A percentile compares a stretch with the other conserved stretches of the same genome.
Evolutionary conservation across 2,888 invertebrate genomes (phyloP).

Genomic region (Silvanus unidentatus): DNA sequence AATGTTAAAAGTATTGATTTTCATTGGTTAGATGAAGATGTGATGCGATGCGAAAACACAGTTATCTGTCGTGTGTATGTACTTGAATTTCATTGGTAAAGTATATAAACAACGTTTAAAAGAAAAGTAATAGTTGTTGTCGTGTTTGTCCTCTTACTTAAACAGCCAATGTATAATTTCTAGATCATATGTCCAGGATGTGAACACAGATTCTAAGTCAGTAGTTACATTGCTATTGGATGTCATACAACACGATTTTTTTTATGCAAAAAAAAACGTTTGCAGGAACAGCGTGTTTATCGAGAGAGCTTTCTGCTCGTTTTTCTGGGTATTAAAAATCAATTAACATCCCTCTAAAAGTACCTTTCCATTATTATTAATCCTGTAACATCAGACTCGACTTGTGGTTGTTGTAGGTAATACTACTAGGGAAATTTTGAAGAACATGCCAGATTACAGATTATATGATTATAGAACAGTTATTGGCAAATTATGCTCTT

Average conservation of each 20-base stretch:
- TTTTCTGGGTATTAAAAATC: too few species aligned
- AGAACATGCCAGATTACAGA: not conserved
- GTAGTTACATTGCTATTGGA: not conserved
- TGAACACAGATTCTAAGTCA: slow-evolving; percentile 28
- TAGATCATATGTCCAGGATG: slow-evolving; percentile 6
- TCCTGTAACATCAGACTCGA: too few species aligned
- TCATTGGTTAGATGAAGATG: slow-evolving; percentile 4
- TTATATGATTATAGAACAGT: too few species aligned
- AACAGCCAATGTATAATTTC: not conserved
- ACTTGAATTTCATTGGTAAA: slow-evolving; percentile 22
- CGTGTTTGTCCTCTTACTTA: not conserved
- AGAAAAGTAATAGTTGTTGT: not conserved
- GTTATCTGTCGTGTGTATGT: slow-evolving; percentile 19
- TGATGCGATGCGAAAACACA: slow-evolving; percentile 17
- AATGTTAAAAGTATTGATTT: not conserved
- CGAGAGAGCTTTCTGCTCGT: too few species aligned
- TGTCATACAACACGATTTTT: too few species aligned
- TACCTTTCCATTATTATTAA: too few species aligned
- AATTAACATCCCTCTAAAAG: too few species aligned
- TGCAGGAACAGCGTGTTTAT: too few species aligned
- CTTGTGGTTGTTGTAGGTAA: too few species aligned
- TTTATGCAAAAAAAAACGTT: too few species aligned
- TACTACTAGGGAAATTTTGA: too few species aligned
- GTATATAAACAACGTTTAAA: slow-evolving; percentile 18
- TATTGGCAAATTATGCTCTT: slow-evolving; percentile 18